Evolutionary conservation across 2,113 vertebrate species (phyloP), one percentile per base, ranked within the genome.

Genomic region (Anolis sagrei): DNA sequence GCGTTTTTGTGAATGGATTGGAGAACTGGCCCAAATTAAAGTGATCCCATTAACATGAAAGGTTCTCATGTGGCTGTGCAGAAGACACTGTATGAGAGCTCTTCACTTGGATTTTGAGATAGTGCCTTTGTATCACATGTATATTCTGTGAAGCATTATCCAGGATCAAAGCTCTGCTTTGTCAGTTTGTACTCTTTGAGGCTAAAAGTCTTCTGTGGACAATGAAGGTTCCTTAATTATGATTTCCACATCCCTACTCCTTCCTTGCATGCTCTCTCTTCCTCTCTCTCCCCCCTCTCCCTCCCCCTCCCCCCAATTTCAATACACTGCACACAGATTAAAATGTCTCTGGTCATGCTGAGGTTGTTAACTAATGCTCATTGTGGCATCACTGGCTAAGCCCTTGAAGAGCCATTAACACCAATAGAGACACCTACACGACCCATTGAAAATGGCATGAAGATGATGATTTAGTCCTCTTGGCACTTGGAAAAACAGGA

Each of bases 381-480:
- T 92, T 97, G 97, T 29, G 96, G 97, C 95, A 97, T 98, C 96
- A 97, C 97, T 58, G 96, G 94, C 91, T 95, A 97, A 96, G 95
- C 94, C 81, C 94, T 77, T 97, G 39, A 95, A 97, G 97, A 96
- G 97, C 97, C 92, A 95, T 98, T 95, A 98, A 97, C 54, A 94
- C 96, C 92, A 95, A 86, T 97, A 97, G 96, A 95, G 83, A 49
- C 96, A 95, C 0, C 94, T 97, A 93, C 92, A 94, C 32, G 96
- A 97, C 92, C 96, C 93, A 21, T 32, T 91, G 89, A 89, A 84
- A 0, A 9, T 88, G 21, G 44, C 88, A 75, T 85, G 16, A 81
- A 72, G 81, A 9, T 0, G 16, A 39, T 0, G 7, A 64, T 87
- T 87, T 61, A 19, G 34, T 77, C 69, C 73, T 64, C 48, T 77